Conservation (phyloP, 2,113 vertebrate genomes). For the Lanius collurio region DNA sequence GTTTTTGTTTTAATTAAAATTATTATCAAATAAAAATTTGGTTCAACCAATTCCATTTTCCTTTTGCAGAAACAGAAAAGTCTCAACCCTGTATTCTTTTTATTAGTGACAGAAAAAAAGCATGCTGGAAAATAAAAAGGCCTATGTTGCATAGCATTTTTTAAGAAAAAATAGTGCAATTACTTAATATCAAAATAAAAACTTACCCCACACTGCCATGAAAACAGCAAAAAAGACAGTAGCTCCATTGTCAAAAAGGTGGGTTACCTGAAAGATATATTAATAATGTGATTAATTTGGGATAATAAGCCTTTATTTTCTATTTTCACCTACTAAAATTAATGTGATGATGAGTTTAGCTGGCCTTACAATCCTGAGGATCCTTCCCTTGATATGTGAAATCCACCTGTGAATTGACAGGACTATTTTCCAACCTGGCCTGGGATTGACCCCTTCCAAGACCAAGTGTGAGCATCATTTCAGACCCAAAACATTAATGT, state of each 20-base stretch:
- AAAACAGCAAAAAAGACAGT: conserved; percentile 98
- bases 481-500: background rate
- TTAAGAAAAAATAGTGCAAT: background rate
- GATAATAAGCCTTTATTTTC: background rate
- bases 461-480: background rate
- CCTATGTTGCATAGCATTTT: background rate
- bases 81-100: background rate
- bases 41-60: background rate
- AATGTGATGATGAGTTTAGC: background rate
- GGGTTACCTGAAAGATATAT: conserved; percentile 81
- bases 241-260: conserved; percentile 95
- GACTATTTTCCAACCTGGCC: background rate
- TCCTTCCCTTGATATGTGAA: background rate
- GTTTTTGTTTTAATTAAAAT: background rate
- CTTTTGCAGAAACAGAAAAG: background rate
- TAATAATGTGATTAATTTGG: background rate
- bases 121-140: background rate
- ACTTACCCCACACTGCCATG: conserved; percentile 99
- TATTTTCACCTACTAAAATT: background rate
- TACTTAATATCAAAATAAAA: background rate
- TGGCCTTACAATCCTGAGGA: background rate
- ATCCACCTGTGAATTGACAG: background rate
- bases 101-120: background rate
- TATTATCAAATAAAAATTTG: background rate
- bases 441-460: background rate